phyloP scores from a whole-genome alignment of 2,113 vertebrate genomes.

The Enhydra lutris region DNA sequence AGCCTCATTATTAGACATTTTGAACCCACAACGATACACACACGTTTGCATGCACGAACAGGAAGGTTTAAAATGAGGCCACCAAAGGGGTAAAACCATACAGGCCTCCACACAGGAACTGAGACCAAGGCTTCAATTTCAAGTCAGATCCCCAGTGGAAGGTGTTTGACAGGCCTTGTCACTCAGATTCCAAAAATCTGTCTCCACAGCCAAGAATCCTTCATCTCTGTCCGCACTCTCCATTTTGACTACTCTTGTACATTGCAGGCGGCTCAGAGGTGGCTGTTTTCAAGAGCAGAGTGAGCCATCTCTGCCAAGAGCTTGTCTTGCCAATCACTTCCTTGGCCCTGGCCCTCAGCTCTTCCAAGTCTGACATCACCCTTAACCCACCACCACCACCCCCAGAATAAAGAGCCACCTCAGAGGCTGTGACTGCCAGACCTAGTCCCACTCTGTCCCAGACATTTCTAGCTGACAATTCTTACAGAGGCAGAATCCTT shows the following conservation, averaged over 20 bases:
- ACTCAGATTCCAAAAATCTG: constrained; percentile 5
- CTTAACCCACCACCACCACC: not conserved
- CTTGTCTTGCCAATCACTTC: not conserved
- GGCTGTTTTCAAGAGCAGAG: not conserved
- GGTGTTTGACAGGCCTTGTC: constrained; percentile 5
- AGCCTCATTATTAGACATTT: not conserved
- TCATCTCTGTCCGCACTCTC: not conserved
- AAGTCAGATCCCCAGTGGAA: not conserved
- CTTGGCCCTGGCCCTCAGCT: not conserved
- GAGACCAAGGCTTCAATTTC: not conserved
- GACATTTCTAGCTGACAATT: not conserved
- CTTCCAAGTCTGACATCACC: constrained; percentile 19
- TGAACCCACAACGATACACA: not conserved
- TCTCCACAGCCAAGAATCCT: constrained; percentile 28
- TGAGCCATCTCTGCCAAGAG: not conserved
- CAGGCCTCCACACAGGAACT: not conserved
- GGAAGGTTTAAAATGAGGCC: not conserved
- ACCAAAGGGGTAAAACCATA: not conserved
- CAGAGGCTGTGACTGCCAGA: not conserved
- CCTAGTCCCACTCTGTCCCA: not conserved
- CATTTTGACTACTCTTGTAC: not conserved
- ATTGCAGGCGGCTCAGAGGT: not conserved
- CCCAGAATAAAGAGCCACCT: constrained; percentile 13
- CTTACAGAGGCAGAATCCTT: not conserved
- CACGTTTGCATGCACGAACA: not conserved